These are phyloP conservation scores for Coturnix japonica DNA, from an alignment of 2,113 vertebrate genomes.

Conservation along the genomic window DNA sequence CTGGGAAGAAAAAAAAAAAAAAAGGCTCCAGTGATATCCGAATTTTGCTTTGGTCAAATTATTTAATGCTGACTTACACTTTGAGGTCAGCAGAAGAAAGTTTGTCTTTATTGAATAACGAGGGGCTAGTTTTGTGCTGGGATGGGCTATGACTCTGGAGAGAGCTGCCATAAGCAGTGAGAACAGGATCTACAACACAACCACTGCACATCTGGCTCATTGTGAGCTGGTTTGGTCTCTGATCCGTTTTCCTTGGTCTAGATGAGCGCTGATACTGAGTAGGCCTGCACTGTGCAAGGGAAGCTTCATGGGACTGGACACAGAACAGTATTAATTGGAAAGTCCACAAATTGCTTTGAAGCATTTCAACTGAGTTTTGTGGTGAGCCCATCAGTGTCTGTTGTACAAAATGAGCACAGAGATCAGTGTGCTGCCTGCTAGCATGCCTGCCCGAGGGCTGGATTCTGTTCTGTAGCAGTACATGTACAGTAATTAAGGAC, in stretches of 20 bases:
- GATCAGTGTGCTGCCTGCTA: neutral
- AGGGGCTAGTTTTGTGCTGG: neutral
- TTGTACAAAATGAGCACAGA: neutral
- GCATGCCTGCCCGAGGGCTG: neutral
- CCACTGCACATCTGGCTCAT: neutral
- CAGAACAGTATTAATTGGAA: neutral
- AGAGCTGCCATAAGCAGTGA: neutral
- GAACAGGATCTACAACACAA: rapidly evolving
- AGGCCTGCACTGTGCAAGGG: neutral
- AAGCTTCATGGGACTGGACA: neutral
- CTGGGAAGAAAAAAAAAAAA: neutral
- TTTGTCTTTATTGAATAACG: neutral
- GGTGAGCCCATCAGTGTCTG: neutral
- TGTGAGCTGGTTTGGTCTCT: neutral
- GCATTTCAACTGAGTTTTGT: neutral
- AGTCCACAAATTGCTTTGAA: neutral
- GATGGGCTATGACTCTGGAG: neutral
- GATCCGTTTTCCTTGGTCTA: neutral
- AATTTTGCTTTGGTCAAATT: neutral
- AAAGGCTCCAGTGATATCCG: neutral
- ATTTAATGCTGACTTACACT: neutral
- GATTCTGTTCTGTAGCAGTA: neutral
- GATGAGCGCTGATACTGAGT: neutral
- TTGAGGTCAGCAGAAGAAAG: neutral
- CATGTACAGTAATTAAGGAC: neutral